phyloP scores from a whole-genome alignment of 1,140 invertebrate genomes.

The Drosophila sp. region DNA sequence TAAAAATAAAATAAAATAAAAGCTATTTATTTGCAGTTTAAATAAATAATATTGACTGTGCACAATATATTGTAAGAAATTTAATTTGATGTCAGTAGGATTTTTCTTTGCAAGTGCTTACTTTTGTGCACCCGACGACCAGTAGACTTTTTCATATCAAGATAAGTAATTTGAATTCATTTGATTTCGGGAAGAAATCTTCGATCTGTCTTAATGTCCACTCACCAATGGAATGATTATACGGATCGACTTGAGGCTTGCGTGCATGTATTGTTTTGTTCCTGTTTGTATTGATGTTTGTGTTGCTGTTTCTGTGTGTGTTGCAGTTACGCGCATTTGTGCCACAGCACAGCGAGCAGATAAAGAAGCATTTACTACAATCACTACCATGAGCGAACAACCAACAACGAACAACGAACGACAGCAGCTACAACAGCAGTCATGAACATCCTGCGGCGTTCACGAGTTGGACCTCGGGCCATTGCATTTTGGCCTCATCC shows the following conservation, averaged over 20 bases:
- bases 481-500: slow-evolving; percentile 77
- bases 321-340: slow-evolving; percentile 40
- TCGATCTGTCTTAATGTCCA: slow-evolving; percentile 13
- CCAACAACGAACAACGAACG: slow-evolving; percentile 25
- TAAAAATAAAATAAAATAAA: no score
- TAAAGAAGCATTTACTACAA: slow-evolving; percentile 63
- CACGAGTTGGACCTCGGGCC: slow-evolving; percentile 76
- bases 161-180: slow-evolving; percentile 9
- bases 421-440: slow-evolving; percentile 70
- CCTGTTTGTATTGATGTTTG: no score
- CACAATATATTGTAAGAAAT: no score
- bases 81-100: no score
- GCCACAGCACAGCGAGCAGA: slow-evolving; percentile 36
- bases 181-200: slow-evolving; percentile 4
- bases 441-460: slow-evolving; percentile 79
- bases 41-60: background rate
- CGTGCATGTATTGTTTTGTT: slow-evolving; percentile 9
- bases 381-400: slow-evolving; percentile 36
- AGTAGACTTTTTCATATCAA: background rate
- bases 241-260: slow-evolving; percentile 8
- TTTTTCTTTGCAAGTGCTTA: background rate
- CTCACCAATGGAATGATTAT: slow-evolving; percentile 23
- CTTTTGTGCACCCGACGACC: background rate
- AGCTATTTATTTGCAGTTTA: no score
- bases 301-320: slow-evolving; percentile 2